Evolutionary conservation across 2,888 invertebrate genomes (phyloP).

Genomic region (Pediacus dermestoides): DNA sequence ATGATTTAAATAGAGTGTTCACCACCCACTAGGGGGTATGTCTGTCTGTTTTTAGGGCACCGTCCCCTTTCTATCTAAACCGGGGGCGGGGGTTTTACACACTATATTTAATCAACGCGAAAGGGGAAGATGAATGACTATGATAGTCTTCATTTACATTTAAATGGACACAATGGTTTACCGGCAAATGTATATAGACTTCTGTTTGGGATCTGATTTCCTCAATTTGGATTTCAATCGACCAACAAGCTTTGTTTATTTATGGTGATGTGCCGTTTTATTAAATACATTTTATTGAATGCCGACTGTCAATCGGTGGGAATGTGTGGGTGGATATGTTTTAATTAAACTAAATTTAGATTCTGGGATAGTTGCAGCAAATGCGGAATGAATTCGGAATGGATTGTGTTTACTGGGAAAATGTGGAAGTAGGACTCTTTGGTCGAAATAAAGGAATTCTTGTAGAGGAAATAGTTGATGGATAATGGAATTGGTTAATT

Average conservation of each 20-base stretch:
- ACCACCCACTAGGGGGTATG: conserved; percentile 33
- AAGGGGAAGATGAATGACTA: conserved; percentile 39
- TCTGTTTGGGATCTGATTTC: conserved; percentile 38
- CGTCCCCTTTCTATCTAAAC: conserved; percentile 13
- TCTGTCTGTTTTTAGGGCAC: conserved; percentile 28
- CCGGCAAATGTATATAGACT: conserved; percentile 35
- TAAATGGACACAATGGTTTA: conserved; percentile 46
- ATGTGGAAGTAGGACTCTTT: no score
- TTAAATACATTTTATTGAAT: no score
- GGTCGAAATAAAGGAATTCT: no score
- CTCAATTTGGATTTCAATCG: conserved; percentile 27
- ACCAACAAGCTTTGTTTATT: not conserved
- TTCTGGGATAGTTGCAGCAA: not conserved
- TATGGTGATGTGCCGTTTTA: no score
- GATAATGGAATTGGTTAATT: no score
- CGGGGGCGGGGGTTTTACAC: conserved; percentile 38
- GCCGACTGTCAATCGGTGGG: no score
- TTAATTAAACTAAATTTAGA: not conserved
- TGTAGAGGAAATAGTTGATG: no score
- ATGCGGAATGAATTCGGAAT: no score
- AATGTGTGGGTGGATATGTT: no score
- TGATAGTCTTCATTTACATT: conserved; percentile 45
- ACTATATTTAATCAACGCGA: conserved; percentile 42
- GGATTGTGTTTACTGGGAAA: no score
- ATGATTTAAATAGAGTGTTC: conserved; percentile 42